A percentile compares a stretch with the other conserved stretches of the same genome.
phyloP scores from a whole-genome alignment of 1,140 invertebrate species.

The Sinella curviseta region DNA sequence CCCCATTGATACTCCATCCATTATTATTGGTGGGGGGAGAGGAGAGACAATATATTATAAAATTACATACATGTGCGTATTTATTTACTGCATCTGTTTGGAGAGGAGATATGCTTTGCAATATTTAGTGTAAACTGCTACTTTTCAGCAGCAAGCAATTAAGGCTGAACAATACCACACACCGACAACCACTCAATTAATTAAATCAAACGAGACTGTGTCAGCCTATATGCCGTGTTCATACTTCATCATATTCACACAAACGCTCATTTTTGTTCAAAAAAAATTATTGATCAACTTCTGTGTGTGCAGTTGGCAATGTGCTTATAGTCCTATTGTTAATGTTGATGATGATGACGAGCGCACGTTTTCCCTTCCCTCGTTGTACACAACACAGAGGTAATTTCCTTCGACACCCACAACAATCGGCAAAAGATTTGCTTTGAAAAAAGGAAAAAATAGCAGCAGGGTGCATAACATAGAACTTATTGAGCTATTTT shows the following conservation, averaged over 20 bases:
- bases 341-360: not conserved
- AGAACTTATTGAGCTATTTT: not conserved
- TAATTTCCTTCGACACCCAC: slow-evolving; percentile 1
- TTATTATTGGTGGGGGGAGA: no score
- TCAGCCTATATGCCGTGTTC: no score
- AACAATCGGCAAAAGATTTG: not conserved
- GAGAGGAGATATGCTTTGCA: no score
- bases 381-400: no score
- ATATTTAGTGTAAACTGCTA: no score
- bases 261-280: no score
- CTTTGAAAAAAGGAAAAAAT: no score
- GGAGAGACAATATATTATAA: no score
- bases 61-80: not conserved
- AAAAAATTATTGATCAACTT: no score
- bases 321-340: not conserved
- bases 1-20: not conserved
- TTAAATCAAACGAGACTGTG: no score
- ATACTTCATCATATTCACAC: no score
- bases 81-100: not conserved
- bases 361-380: not conserved
- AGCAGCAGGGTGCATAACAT: not conserved
- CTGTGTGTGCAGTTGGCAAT: no score
- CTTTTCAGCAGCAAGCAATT: not conserved
- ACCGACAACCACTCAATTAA: not conserved
- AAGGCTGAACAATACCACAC: not conserved